Base-by-base conservation (phyloP, 2,888 invertebrate species). In the Venustoraphidia nigricollis region DNA sequence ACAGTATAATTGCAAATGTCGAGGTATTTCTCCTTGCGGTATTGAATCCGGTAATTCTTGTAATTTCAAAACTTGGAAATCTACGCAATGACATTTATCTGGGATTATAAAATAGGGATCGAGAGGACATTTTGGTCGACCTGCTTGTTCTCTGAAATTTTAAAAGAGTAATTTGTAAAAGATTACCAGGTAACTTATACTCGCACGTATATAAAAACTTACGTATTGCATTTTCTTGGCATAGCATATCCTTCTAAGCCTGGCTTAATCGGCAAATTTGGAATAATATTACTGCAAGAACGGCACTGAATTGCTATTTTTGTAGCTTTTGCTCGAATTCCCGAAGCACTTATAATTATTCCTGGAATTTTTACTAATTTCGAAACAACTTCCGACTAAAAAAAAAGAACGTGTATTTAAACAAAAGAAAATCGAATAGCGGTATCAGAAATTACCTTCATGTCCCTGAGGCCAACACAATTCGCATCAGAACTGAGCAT, bases 101-200 rank as follows among this genome's bases (percentile, higher is more conserved):
- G 97, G 96, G 66, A 97, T 82, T 53, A 99, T 95, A 65, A 93
- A 95, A 66, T 90, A 99, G 2, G 98, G 98, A 69, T 99, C 98
- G 48, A 96, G 64, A 0, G 97, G 96, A 61, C 98, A 98, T 59
- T 89, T 89, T 0, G 89, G 87, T 47, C 87, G 73, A 34, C 94
- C 94, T 51, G 89, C 85, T 73, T 93, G 92, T 62, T 95, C 95
- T 11, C 91, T 91, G 65, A 41, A 68, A 70, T 50, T 36, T 27
- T 8, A 44, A 37, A 36, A 37, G 11, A 41, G 41, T 44, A 36
- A 35, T 45, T 42, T 44, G 53, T 48, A 46, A 45, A 48, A 47
- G 3, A 6, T 27, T 27, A 6, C 27, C 6, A 6, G 27, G 6
- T 27, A 27, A 27, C 27, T 17, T 17, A 27, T 27, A 6, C 6